Percentiles rank a stretch among this genome's conserved stretches.
Evolutionary conservation across 2,888 invertebrate species (phyloP).

Genomic region (Papilio elwesi): DNA sequence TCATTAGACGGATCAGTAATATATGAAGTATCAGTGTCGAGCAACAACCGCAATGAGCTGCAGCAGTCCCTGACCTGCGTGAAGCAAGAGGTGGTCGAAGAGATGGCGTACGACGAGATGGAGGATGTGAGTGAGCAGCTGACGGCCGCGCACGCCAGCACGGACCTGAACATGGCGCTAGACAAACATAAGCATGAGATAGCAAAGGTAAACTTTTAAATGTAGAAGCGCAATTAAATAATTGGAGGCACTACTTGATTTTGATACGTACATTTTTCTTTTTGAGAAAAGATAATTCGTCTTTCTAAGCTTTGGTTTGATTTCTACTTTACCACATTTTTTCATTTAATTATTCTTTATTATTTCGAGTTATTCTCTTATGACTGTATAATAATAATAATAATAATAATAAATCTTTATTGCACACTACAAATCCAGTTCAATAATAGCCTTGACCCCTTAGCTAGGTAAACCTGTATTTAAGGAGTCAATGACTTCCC

Average conservation of each 20-base stretch:
- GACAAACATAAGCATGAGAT: constrained; percentile 47
- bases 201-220: constrained; percentile 45
- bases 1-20: no score
- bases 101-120: constrained; percentile 49
- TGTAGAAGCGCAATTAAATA: background rate
- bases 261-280: no score
- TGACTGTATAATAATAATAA: no score
- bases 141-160: constrained; percentile 41
- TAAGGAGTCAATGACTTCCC: no score
- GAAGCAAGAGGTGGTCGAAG: constrained; percentile 51
- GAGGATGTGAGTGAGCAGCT: constrained; percentile 45
- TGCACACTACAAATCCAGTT: no score
- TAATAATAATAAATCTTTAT: no score
- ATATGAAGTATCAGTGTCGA: constrained; percentile 50
- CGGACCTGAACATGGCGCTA: constrained; percentile 47
- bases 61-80: constrained; percentile 47
- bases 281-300: no score
- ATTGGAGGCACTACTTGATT: no score
- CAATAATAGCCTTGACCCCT: no score
- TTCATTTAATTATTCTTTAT: background rate
- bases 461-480: no score
- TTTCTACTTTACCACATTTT: no score
- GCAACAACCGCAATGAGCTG: constrained; percentile 53
- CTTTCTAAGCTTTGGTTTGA: no score
- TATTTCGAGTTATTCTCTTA: background rate